phyloP scores from a whole-genome alignment of 1,140 invertebrate species.

The Papilio machaon region DNA sequence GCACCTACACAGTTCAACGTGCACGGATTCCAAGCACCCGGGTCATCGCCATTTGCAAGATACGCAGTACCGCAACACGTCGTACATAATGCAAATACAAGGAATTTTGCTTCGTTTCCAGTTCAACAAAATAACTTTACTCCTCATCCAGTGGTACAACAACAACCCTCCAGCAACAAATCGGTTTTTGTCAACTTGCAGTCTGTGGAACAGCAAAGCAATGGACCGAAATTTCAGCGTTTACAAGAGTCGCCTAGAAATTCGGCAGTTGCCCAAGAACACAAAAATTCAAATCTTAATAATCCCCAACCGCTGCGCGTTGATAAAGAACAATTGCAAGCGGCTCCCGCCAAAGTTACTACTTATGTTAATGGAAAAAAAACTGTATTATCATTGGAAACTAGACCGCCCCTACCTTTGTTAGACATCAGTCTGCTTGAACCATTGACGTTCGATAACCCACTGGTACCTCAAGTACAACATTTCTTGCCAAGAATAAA shows the following conservation, averaged over 20 bases:
- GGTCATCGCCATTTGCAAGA: slow-evolving; percentile 41
- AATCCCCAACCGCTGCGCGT: slow-evolving; percentile 45
- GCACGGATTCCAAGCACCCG: slow-evolving; percentile 53
- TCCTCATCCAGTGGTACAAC: slow-evolving; percentile 47
- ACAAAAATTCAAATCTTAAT: slow-evolving; percentile 40
- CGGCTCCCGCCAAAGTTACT: slow-evolving; percentile 57
- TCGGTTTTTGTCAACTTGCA: slow-evolving; percentile 52
- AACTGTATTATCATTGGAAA: slow-evolving; percentile 60
- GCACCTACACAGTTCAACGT: slow-evolving; percentile 54
- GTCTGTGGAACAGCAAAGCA: slow-evolving; percentile 42
- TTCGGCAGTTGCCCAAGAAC: slow-evolving; percentile 36
- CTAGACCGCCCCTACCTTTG: slow-evolving; percentile 68
- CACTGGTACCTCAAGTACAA: slow-evolving; percentile 75
- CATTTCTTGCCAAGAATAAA: slow-evolving; percentile 73
- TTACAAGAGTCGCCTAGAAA: slow-evolving; percentile 48
- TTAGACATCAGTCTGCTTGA: slow-evolving; percentile 72
- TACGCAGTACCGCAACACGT: slow-evolving; percentile 55
- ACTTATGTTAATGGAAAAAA: slow-evolving; percentile 65
- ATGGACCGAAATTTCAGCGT: slow-evolving; percentile 54
- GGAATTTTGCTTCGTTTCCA: slow-evolving; percentile 48
- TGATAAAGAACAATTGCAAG: slow-evolving; percentile 53
- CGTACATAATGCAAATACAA: slow-evolving; percentile 50
- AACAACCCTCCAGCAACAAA: slow-evolving; percentile 58
- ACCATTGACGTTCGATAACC: slow-evolving; percentile 72
- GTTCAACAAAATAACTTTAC: slow-evolving; percentile 42